phyloP scores from a whole-genome alignment of 1,140 invertebrate genomes.

The Leptinotarsa undecemlineata region DNA sequence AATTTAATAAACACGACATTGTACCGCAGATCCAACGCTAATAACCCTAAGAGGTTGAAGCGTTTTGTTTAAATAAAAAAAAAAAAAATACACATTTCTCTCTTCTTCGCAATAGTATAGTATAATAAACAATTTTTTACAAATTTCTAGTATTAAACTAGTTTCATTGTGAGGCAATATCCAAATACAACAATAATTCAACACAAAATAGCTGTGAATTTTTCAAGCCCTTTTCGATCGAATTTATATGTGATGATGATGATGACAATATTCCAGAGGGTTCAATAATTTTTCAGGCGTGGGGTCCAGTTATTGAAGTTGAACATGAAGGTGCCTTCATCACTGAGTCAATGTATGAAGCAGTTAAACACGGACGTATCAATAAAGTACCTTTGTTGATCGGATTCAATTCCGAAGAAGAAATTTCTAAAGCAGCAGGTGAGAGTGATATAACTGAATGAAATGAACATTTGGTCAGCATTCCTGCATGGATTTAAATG shows the following conservation, averaged over 20 bases:
- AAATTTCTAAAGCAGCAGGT: not conserved
- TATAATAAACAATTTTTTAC: not conserved
- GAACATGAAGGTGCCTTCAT: conserved; percentile 32
- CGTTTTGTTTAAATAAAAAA: no score
- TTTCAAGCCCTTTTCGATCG: not conserved
- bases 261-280: no score
- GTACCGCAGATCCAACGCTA: no score
- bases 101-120: no score
- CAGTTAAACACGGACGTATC: conserved; percentile 31
- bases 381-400: conserved; percentile 37
- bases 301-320: conserved; percentile 28
- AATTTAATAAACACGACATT: no score
- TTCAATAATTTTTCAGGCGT: not conserved
- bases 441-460: not conserved
- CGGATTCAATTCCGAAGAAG: conserved; percentile 40
- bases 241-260: not conserved
- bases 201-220: not conserved
- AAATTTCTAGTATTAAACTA: not conserved
- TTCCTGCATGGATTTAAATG: not conserved
- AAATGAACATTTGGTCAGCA: not conserved
- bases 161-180: not conserved
- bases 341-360: conserved; percentile 32
- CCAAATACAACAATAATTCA: not conserved
- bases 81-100: no score
- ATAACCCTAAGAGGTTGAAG: no score